Base-by-base conservation (phyloP, 2,888 invertebrate genomes). In the Spilosoma lubricipeda region DNA sequence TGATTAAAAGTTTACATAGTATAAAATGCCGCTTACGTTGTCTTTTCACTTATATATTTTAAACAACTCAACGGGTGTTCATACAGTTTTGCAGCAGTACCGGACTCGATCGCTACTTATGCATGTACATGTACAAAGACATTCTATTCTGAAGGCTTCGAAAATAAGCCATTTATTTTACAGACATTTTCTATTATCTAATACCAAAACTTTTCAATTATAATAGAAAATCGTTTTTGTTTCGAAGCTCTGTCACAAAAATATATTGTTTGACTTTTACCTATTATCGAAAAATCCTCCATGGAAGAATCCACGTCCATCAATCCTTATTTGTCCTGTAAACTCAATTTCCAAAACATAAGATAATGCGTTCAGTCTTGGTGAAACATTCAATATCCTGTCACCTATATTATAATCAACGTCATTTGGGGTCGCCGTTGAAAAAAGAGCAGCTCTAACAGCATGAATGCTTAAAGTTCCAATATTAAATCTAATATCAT, bases 291-390 rank as follows among this genome's bases (percentile, higher is more conserved):
- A 70, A 36, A 80, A 89, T 39, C 70, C 70, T 80, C 90, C 90
- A 76, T 78, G 71, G 73, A 87, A 90, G 0, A 93, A 78, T 33
- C 93, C 94, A 36, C 18, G 66, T 36, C 91, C 91, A 75, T 70
- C 73, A 23, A 67, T 78, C 0, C 82, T 67, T 9, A 93, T 67
- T 15, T 70, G 70, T 68, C 89, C 91, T 30, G 85, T 85, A 76
- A 93, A 94, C 71, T 91, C 88, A 36, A 94, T 87, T 15, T 91
- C 80, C 3, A 93, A 78, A 18, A 89, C 81, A 75, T 86, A 91
- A 1, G 84, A 74, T 8, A 80, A 81, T 4, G 87, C 87, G 20
- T 27, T 0, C 56, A 75, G 74, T 0, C 65, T 59, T 30, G 91
- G 90, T 3, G 2, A 39, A 13, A 94, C 88, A 80, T 87, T 84